Evolutionary conservation across 2,797 vertebrate genomes (phyloP), one percentile per base, ranked within the genome.

Genomic region (Galago senegalensis): DNA sequence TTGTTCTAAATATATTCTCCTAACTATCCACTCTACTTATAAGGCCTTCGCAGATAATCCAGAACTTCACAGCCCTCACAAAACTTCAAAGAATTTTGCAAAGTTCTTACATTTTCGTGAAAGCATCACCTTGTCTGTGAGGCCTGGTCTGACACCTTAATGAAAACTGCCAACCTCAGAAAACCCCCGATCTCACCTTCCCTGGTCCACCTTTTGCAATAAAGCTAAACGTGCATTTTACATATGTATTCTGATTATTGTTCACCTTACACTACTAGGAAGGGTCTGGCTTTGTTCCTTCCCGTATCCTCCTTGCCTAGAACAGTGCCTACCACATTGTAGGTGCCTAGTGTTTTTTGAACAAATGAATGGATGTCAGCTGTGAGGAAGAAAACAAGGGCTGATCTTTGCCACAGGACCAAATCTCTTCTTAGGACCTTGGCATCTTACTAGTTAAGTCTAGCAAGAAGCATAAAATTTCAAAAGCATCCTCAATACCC

Each of bases 31-130:
- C 65, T 89, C 18, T 40, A 61, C 46, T 89, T 72, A 60, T 13
- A 65, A 89, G n/a, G 37, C 84, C 94, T 90, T 94, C n/a, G 94
- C 89, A 94, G 40, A 65, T 37, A 93, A 89, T 34, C 76, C 34
- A 89, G 25, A 61, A 49, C 49, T 92, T 76, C 70, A 88, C 0
- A 82, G 25, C 70, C 23, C 69, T 94, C 80, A 89, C 2, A 91
- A 60, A n/a, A 84, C 77, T 29, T 79, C 43, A 95, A 87, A 95
- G 60, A 89, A 69, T 40, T 91, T 73, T 77, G 79, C 60, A 61
- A 91, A 75, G 7, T 49, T 86, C 79, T 87, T 58, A 69, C 46
- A 7, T 91, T 83, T 85, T 93, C 81, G 76, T 13, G 84, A 53
- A 94, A 89, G 86, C 21, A 77, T 7, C 16, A 76, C 23, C 49